Evolutionary conservation across 2,113 vertebrate species (phyloP).

Genomic region (Lagenorhynchus albirostris): DNA sequence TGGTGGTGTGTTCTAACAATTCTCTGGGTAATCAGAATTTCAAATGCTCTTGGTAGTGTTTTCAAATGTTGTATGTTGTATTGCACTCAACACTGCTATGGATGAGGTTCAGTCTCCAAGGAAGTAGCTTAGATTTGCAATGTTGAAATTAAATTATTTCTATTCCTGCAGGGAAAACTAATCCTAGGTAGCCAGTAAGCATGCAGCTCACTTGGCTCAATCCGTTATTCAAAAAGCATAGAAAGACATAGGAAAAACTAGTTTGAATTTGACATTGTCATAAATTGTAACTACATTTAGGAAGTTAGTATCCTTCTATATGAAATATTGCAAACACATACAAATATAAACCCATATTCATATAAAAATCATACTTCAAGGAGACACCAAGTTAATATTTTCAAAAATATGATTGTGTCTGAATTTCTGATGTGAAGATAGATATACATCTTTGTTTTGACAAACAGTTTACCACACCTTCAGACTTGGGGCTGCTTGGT

Average conservation of each 20-base stretch:
- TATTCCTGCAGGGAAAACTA: slow-evolving; percentile 10
- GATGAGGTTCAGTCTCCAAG: background rate
- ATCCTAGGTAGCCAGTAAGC: background rate
- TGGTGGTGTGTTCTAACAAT: background rate
- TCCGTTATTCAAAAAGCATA: background rate
- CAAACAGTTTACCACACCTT: background rate
- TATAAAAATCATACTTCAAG: background rate
- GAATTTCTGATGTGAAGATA: background rate
- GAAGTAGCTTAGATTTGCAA: background rate
- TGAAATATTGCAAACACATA: background rate
- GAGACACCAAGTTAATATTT: background rate
- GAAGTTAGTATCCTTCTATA: background rate
- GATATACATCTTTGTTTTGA: background rate
- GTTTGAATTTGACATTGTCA: background rate
- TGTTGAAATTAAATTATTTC: slow-evolving; percentile 23
- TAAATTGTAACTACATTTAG: background rate
- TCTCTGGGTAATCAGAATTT: background rate
- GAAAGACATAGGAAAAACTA: background rate
- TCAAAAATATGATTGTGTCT: background rate
- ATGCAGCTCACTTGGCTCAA: background rate
- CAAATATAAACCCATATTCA: background rate
- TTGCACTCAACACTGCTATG: background rate
- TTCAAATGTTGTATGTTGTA: background rate
- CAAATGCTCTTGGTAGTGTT: background rate
- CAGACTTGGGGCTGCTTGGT: background rate